Evolutionary conservation across 2,113 vertebrate species (phyloP), one percentile per base, ranked within the genome.

Genomic region (Callipepla squamata): DNA sequence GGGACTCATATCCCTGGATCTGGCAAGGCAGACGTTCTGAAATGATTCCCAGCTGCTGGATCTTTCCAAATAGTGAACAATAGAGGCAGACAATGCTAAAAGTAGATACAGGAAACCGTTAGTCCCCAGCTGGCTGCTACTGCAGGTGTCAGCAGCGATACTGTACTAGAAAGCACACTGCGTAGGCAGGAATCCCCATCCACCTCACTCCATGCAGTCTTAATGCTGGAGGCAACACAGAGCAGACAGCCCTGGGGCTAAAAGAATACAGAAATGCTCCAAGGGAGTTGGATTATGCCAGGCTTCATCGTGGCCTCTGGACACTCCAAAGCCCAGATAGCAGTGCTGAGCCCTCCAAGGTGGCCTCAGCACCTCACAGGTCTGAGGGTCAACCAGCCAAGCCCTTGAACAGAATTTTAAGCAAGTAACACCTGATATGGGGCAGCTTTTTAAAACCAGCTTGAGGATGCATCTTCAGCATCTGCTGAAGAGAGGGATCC

Each of bases 41-140:
- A 97, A 91, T 26, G 13, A 89, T 84, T 97, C 94, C 97, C 76
- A 93, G 96, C 90, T 82, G 89, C 51, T 68, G 94, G 68, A 80
- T 77, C 48, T 72, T 85, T 77, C 62, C 57, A 89, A 88, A 38
- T 40, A 74, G 68, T 10, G 69, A 89, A 96, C 93, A 95, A 77
- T 26, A 82, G 47, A 57, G 67, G 85, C 80, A 74, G 75, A 95
- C 69, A 73, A 92, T 42, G 70, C 79, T 89, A 69, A 93, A 91
- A 93, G 92, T 73, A 73, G 92, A 87, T 21, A 18, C 82, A 65
- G 94, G 95, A 92, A 94, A 61, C 70, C 25, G 40, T 76, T 53
- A 81, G 91, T 66, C 44, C 69, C 86, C 53, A 70, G 92, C 59
- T 69, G 86, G 38, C 87, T 30, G 36, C 80, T 93, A 75, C 40